phyloP scores from a whole-genome alignment of 1,140 invertebrate species.

The Halesus radiatus region DNA sequence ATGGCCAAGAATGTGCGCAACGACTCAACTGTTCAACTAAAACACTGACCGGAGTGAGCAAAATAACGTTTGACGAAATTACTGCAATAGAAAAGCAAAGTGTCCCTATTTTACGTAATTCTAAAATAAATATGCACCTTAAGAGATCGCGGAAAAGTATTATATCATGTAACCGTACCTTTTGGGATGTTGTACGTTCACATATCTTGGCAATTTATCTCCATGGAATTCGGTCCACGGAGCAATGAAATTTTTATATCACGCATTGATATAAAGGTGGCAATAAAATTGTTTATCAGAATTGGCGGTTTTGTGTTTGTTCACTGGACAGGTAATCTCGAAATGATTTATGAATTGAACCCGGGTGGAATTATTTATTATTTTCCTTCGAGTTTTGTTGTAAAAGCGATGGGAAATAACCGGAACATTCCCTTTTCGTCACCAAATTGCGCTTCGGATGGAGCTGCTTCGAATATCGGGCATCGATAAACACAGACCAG shows the following conservation, averaged over 20 bases:
- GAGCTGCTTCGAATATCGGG: too few species aligned
- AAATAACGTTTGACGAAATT: slow-evolving; percentile 16
- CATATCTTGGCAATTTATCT: slow-evolving; percentile 33
- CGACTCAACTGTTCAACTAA: not conserved
- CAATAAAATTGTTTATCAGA: slow-evolving; percentile 39
- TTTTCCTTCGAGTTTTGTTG: too few species aligned
- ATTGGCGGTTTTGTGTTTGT: slow-evolving; percentile 17
- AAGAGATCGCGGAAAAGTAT: slow-evolving; percentile 40
- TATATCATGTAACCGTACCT: slow-evolving; percentile 11
- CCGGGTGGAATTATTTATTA: too few species aligned
- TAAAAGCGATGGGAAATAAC: too few species aligned
- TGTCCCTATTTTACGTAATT: slow-evolving; percentile 54
- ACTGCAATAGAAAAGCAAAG: not conserved
- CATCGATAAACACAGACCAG: too few species aligned
- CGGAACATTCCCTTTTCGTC: too few species aligned
- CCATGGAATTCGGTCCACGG: not conserved
- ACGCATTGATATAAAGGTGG: slow-evolving; percentile 26
- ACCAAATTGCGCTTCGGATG: too few species aligned
- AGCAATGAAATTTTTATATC: slow-evolving; percentile 36
- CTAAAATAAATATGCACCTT: slow-evolving; percentile 56
- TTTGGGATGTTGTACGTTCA: not conserved
- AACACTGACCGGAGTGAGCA: slow-evolving; percentile 14
- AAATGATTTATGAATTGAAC: not conserved
- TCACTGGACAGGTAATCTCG: slow-evolving; percentile 10
- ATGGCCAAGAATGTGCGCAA: not conserved